Evolutionary conservation across 2,888 invertebrate genomes (phyloP).

Genomic region (Archips crataeganus): DNA sequence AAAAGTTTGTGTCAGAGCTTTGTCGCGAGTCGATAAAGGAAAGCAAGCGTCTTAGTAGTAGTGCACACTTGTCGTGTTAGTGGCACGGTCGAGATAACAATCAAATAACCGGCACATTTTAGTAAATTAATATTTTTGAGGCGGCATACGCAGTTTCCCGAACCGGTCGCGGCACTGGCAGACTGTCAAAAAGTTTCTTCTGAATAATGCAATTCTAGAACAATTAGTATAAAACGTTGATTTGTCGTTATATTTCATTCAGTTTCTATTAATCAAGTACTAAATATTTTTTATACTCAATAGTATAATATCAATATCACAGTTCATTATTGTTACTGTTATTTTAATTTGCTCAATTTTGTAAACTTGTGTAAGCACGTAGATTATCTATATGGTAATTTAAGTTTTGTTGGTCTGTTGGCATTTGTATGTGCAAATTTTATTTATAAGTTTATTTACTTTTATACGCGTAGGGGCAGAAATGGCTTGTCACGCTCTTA

Average conservation of each 20-base stretch:
- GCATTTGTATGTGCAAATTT: conserved; percentile 46
- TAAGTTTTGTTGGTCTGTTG: conserved; percentile 59
- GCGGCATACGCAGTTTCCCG: conserved; percentile 1
- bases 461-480: conserved; percentile 30
- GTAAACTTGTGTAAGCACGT: conserved; percentile 77
- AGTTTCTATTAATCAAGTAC: conserved; percentile 68
- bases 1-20: conserved; percentile 64
- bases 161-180: conserved; percentile 26
- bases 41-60: conserved; percentile 31
- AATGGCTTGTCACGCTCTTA: conserved; percentile 6
- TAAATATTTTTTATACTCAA: conserved; percentile 72
- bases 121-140: neutral
- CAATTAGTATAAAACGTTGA: conserved; percentile 57
- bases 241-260: conserved; percentile 58
- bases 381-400: conserved; percentile 68
- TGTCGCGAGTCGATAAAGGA: conserved; percentile 44
- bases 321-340: conserved; percentile 79
- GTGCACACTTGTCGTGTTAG: conserved; percentile 42
- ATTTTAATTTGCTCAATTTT: conserved; percentile 85
- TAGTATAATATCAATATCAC: conserved; percentile 72
- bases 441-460: conserved; percentile 42
- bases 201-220: conserved; percentile 61
- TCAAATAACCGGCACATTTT: conserved; percentile 16
- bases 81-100: conserved; percentile 1
- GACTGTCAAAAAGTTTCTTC: conserved; percentile 42